A percentile compares a stretch with the other conserved stretches of the same genome.
Evolutionary conservation across 2,797 vertebrate species (phyloP).

Genomic region (Anableps anableps): DNA sequence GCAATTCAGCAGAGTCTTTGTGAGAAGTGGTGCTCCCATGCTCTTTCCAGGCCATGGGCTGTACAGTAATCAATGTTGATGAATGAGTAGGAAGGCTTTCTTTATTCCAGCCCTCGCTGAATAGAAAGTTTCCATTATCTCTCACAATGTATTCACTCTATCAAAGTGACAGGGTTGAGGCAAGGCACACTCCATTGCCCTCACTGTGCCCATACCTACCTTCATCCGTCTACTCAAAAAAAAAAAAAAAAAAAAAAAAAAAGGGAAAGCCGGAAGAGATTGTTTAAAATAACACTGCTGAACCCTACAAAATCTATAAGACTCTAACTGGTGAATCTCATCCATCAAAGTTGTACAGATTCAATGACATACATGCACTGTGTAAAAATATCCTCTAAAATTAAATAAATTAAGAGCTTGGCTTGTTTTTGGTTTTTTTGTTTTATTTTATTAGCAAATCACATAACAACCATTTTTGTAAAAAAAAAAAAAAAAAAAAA

Average conservation of each 20-base stretch:
- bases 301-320: constrained; percentile 66
- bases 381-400: constrained; percentile 44
- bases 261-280: constrained; percentile 82
- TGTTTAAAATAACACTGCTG: constrained; percentile 72
- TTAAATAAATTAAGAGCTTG: constrained; percentile 30
- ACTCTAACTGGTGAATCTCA: constrained; percentile 58
- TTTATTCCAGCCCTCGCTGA: constrained; percentile 91
- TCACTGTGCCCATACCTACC: constrained; percentile 80
- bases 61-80: constrained; percentile 93
- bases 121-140: constrained; percentile 99
- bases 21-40: constrained; percentile 78
- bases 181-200: constrained; percentile 88
- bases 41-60: constrained; percentile 81
- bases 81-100: constrained; percentile 91
- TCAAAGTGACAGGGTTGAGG: constrained; percentile 95
- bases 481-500: neutral
- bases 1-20: constrained; percentile 80
- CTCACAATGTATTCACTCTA: constrained; percentile 95
- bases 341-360: constrained; percentile 59
- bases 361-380: constrained; percentile 39
- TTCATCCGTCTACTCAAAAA: constrained; percentile 80
- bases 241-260: constrained; percentile 48
- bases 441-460: neutral
- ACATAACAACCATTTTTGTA: neutral
- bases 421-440: neutral